A percentile compares a stretch with the other conserved stretches of the same genome.
Evolutionary conservation across 2,113 vertebrate species (phyloP).

Genomic region (Syngnathus floridae): DNA sequence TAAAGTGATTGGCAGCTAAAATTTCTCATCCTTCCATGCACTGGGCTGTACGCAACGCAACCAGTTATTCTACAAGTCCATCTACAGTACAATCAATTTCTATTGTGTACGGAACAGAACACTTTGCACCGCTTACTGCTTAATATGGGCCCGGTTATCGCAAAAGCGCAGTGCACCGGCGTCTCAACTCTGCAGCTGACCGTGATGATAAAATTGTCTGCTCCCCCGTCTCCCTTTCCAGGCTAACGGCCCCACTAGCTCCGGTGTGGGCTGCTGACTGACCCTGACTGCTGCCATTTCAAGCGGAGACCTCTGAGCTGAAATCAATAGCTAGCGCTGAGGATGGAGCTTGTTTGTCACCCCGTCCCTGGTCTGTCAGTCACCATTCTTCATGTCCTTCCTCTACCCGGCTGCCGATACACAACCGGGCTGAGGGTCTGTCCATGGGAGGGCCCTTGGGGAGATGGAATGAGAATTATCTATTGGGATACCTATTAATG

Average conservation of each 20-base stretch:
- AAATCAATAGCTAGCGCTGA: constrained; percentile 58
- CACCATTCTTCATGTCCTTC: constrained; percentile 39
- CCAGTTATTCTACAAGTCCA: constrained; percentile 6
- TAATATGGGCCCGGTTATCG: constrained; percentile 12
- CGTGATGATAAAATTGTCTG: constrained; percentile 41
- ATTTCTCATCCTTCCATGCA: constrained; percentile 21
- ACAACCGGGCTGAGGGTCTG: constrained; percentile 23
- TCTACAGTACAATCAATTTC: constrained; percentile 23
- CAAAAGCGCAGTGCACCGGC: constrained; percentile 27
- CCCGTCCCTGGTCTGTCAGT: constrained; percentile 60
- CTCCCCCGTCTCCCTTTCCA: constrained; percentile 27
- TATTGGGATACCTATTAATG: constrained; percentile 38
- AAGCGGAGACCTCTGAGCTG: constrained; percentile 55
- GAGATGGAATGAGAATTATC: constrained; percentile 34
- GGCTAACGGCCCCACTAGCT: constrained; percentile 39
- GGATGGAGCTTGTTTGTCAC: constrained; percentile 58
- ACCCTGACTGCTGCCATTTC: constrained; percentile 58
- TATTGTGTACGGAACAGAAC: constrained; percentile 8
- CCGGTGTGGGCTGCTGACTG: constrained; percentile 29
- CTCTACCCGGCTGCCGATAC: constrained; percentile 24
- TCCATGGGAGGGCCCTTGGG: constrained; percentile 38
- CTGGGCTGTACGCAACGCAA: constrained; percentile 20
- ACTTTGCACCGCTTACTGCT: constrained; percentile 17
- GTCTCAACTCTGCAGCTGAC: constrained; percentile 20
- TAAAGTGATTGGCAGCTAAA: constrained; percentile 17